Percentiles rank a stretch among this genome's conserved stretches.
These are phyloP conservation scores for Drosophila greeni DNA, from an alignment of 2,888 invertebrate genomes.

Conservation along the genomic window DNA sequence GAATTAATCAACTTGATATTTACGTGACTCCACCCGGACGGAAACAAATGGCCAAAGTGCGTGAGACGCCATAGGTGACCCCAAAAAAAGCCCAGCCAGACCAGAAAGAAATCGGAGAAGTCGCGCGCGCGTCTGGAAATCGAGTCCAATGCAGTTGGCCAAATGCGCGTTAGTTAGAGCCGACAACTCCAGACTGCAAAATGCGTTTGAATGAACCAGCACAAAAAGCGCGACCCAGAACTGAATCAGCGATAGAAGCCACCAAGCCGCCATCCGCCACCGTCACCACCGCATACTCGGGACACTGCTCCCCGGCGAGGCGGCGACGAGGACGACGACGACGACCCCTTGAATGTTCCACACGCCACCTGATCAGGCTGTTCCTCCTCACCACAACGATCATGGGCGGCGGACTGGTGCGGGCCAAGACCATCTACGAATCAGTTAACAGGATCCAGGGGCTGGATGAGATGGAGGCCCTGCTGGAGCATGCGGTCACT, in stretches of 20 bases:
- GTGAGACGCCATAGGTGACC: conserved; percentile 40
- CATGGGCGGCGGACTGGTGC: conserved; percentile 43
- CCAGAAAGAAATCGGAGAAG: conserved; percentile 9
- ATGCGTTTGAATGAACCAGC: conserved; percentile 70
- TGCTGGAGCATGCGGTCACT: neutral
- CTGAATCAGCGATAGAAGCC: conserved; percentile 31
- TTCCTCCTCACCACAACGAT: conserved; percentile 57
- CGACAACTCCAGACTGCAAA: conserved; percentile 65
- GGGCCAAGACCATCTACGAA: conserved; percentile 38
- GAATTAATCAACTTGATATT: conserved; percentile 40
- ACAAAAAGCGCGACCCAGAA: conserved; percentile 40
- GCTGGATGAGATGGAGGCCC: conserved; percentile 8
- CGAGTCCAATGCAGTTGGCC: conserved; percentile 63
- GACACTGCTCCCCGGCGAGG: conserved; percentile 12
- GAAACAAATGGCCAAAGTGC: conserved; percentile 39
- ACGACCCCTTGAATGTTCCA: conserved; percentile 45
- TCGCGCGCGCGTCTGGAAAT: conserved; percentile 11
- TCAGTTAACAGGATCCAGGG: conserved; percentile 29
- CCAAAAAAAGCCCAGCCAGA: conserved; percentile 3
- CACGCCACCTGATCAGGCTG: conserved; percentile 54
- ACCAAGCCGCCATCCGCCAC: conserved; percentile 9
- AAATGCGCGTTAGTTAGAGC: conserved; percentile 67
- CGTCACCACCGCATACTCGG: neutral
- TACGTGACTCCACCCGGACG: conserved; percentile 25
- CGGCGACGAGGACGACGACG: conserved; percentile 26